Conservation (phyloP, 2,797 vertebrate species). For the Enteromius paludinosus region DNA sequence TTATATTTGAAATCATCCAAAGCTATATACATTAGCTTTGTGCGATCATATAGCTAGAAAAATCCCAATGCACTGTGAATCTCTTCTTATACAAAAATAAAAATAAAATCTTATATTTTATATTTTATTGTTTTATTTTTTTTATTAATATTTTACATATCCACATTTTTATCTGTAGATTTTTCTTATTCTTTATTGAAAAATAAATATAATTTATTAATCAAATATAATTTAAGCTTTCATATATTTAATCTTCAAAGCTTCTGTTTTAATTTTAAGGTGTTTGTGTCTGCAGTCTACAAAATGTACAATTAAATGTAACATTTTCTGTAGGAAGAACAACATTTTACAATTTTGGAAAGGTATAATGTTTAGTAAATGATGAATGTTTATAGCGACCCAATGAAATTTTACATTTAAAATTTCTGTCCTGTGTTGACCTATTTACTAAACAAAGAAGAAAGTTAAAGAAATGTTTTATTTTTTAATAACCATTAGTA, state of each 20-base stretch:
- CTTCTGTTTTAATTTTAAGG: not conserved
- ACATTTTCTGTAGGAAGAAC: not conserved
- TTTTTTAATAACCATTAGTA: not conserved
- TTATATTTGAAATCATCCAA: not conserved
- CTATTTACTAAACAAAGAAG: not conserved
- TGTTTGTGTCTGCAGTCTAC: not conserved
- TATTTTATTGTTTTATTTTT: not conserved
- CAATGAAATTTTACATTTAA: not conserved
- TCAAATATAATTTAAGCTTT: conserved; percentile 9
- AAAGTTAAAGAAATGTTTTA: no score
- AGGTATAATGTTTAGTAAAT: no score
- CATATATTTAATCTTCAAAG: not conserved
- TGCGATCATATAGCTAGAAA: not conserved
- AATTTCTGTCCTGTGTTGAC: not conserved
- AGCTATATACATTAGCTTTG: not conserved
- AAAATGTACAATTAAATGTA: not conserved
- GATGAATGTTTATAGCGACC: not conserved
- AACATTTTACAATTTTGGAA: not conserved
- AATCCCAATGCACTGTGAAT: not conserved
- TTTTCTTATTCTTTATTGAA: not conserved
- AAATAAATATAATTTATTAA: no score
- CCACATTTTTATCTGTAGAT: no score
- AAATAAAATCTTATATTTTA: not conserved
- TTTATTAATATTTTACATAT: not conserved
- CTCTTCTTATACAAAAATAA: not conserved